A percentile compares a stretch with the other conserved stretches of the same genome.
phyloP scores from a whole-genome alignment of 2,113 vertebrate genomes.

The Crotophaga sulcirostris region DNA sequence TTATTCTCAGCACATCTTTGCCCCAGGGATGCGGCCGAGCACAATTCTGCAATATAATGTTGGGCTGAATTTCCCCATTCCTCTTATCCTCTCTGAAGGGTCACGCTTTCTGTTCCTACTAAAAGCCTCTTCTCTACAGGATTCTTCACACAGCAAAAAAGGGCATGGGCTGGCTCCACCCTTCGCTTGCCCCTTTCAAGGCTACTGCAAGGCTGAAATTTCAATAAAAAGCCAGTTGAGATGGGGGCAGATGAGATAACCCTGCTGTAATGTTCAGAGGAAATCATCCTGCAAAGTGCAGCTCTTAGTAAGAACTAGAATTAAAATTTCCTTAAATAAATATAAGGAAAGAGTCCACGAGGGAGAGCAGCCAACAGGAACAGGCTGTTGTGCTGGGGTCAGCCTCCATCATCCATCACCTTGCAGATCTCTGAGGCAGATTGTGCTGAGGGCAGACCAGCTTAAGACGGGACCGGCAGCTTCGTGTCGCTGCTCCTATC shows the following conservation, averaged over 20 bases:
- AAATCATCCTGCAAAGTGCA: neutral
- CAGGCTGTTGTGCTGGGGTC: rapidly evolving
- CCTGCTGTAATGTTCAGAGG: neutral
- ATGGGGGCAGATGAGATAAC: neutral
- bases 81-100: neutral
- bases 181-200: neutral
- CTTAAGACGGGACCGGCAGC: neutral
- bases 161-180: neutral
- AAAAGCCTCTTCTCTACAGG: neutral
- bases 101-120: neutral
- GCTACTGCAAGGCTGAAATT: neutral
- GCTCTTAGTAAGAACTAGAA: slow-evolving; percentile 2
- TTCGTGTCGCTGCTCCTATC: neutral
- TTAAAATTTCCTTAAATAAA: slow-evolving; percentile 49
- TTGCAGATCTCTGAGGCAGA: neutral
- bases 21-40: neutral
- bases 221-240: neutral
- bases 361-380: neutral
- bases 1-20: slow-evolving; percentile 2
- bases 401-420: neutral
- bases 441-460: neutral
- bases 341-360: slow-evolving; percentile 7
- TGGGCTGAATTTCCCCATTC: neutral
- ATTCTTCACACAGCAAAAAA: neutral
- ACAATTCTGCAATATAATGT: neutral